Evolutionary conservation across 2,797 vertebrate species (phyloP).

Genomic region (Phoeniculus purpureus): DNA sequence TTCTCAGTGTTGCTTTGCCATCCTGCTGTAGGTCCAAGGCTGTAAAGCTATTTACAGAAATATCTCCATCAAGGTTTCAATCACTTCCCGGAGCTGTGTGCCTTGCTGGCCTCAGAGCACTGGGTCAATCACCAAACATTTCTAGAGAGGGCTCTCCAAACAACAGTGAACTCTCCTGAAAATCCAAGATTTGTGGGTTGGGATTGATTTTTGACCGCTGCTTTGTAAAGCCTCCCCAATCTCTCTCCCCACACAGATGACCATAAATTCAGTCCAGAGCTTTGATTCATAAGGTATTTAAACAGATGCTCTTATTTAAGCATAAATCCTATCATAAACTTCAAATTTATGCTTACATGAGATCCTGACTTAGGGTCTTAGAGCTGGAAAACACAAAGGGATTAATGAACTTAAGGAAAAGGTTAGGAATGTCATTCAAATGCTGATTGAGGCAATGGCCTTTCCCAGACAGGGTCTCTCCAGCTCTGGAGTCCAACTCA

Average conservation of each 20-base stretch:
- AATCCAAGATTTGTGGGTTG: conserved; percentile 60
- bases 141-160: conserved; percentile 23
- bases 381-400: conserved; percentile 71
- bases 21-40: neutral
- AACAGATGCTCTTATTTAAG: conserved; percentile 73
- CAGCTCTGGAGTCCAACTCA: conserved; percentile 18
- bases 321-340: conserved; percentile 72
- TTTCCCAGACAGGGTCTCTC: conserved; percentile 50
- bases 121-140: neutral
- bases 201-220: conserved; percentile 43
- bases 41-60: neutral
- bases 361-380: conserved; percentile 71
- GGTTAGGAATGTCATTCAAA: conserved; percentile 74
- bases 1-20: fast-evolving
- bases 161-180: neutral
- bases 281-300: conserved; percentile 67
- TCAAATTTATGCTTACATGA: conserved; percentile 72
- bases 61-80: conserved; percentile 20
- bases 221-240: conserved; percentile 58
- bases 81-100: neutral
- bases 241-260: conserved; percentile 52
- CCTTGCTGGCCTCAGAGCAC: neutral
- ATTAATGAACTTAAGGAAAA: conserved; percentile 74
- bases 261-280: conserved; percentile 61
- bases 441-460: conserved; percentile 68